Evolutionary conservation across 1,140 invertebrate species (phyloP).

Genomic region (Cyclargus thomasi): DNA sequence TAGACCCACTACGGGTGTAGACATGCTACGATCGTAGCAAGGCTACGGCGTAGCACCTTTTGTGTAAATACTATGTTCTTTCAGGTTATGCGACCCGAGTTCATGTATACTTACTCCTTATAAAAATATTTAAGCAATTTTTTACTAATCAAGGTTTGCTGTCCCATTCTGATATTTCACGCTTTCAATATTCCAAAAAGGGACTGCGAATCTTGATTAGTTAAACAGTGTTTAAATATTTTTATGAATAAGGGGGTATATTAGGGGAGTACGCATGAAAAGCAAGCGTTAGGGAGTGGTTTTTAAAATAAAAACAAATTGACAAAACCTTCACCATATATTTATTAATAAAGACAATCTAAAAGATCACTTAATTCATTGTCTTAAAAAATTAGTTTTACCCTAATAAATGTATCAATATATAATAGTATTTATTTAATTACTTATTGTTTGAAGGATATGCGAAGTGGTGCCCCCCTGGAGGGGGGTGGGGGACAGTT

Average conservation of each 20-base stretch:
- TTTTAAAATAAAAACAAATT: conserved; percentile 60
- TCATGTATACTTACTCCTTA: background rate
- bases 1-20: too few species aligned
- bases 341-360: conserved; percentile 76
- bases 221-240: too few species aligned
- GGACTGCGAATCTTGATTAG: too few species aligned
- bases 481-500: conserved; percentile 45
- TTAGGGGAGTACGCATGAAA: background rate
- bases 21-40: background rate
- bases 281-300: background rate
- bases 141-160: too few species aligned
- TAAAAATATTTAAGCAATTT: too few species aligned
- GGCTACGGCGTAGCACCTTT: background rate
- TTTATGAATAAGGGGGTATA: background rate
- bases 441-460: conserved; percentile 75
- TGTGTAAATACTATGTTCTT: background rate
- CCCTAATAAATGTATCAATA: conserved; percentile 75
- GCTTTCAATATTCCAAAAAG: too few species aligned
- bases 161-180: too few species aligned
- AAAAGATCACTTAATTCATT: conserved; percentile 75
- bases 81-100: background rate
- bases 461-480: conserved; percentile 66
- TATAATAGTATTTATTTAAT: conserved; percentile 69
- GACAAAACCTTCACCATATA: conserved; percentile 75
- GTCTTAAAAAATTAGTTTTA: conserved; percentile 73